Percentiles rank a stretch among this genome's conserved stretches.
phyloP scores from a whole-genome alignment of 2,797 vertebrate genomes.

The Eulemur albifrons region DNA sequence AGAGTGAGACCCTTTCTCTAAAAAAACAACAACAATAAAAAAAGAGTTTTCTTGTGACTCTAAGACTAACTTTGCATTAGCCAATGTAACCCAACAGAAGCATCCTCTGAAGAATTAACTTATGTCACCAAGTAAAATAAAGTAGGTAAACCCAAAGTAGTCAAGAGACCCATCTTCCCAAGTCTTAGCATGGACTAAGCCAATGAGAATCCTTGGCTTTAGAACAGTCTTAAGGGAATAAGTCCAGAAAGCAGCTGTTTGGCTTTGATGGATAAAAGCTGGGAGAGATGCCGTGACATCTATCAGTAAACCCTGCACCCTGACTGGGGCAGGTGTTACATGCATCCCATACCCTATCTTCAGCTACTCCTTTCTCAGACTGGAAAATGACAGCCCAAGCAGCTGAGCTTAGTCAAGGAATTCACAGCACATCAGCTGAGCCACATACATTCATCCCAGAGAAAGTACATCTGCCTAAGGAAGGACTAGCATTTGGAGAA shows the following conservation, averaged over 20 bases:
- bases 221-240: not conserved
- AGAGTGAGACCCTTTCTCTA: not conserved
- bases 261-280: not conserved
- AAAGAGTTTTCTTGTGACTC: not conserved
- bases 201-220: not conserved
- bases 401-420: not conserved
- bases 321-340: not conserved
- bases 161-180: not conserved
- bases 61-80: not conserved
- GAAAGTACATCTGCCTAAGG: not conserved
- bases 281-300: not conserved
- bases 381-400: not conserved
- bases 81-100: conserved; percentile 9
- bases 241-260: not conserved
- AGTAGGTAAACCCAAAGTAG: not conserved
- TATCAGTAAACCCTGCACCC: not conserved
- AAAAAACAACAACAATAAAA: not conserved
- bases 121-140: conserved; percentile 16
- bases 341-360: not conserved
- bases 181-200: not conserved
- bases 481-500: not conserved
- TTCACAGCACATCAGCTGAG: not conserved
- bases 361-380: not conserved
- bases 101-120: not conserved
- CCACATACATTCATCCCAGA: not conserved